Evolutionary conservation across 2,888 invertebrate species (phyloP).

Genomic region (Argyresthia goedartella): DNA sequence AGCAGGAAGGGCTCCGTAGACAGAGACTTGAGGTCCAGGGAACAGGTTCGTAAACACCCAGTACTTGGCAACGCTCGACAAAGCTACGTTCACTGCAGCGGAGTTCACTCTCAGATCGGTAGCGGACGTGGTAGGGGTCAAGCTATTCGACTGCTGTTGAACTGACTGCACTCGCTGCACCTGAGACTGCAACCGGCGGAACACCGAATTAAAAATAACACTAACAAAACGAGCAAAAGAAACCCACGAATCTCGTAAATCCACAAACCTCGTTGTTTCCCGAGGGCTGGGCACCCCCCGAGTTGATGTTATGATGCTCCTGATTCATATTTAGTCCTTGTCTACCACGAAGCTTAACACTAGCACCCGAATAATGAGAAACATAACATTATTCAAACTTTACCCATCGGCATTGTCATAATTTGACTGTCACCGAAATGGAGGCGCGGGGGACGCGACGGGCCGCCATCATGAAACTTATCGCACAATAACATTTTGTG

Average conservation of each 20-base stretch:
- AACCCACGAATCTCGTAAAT: conserved; percentile 19
- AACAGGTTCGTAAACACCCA: conserved; percentile 88
- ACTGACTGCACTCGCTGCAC: conserved; percentile 43
- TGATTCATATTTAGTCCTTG: conserved; percentile 59
- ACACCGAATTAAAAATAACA: conserved; percentile 21
- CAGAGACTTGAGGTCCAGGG: conserved; percentile 82
- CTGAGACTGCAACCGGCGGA: conserved; percentile 43
- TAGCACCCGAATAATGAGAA: conserved; percentile 40
- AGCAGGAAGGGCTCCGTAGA: conserved; percentile 73
- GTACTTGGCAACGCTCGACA: conserved; percentile 84
- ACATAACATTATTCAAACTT: conserved; percentile 57
- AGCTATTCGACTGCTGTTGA: conserved; percentile 42
- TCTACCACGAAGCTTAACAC: conserved; percentile 23
- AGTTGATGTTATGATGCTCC: conserved; percentile 68
- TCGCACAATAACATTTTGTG: conserved; percentile 62
- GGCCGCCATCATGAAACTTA: conserved; percentile 74
- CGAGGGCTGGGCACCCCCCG: conserved; percentile 71
- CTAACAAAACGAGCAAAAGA: conserved; percentile 23
- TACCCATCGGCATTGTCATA: conserved; percentile 63
- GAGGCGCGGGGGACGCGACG: conserved; percentile 77
- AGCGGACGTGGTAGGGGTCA: conserved; percentile 69
- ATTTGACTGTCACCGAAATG: conserved; percentile 75
- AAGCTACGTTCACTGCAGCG: conserved; percentile 76
- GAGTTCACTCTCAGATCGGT: conserved; percentile 75
- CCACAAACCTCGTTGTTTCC: conserved; percentile 66